Evolutionary conservation across 2,888 invertebrate species (phyloP).

Genomic region (Vanessa cardui): DNA sequence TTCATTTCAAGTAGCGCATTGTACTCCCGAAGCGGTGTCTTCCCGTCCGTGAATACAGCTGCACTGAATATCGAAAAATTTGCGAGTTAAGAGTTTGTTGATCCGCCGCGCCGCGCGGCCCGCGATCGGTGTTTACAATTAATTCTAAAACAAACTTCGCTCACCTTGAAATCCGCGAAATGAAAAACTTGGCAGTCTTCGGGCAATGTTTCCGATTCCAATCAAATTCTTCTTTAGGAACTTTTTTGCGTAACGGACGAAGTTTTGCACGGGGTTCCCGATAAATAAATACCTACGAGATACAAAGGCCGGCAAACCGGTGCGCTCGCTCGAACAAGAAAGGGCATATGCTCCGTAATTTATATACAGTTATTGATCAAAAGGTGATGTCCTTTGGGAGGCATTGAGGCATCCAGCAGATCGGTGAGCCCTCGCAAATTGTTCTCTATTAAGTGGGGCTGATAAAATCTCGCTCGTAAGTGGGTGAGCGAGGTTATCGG

Average conservation of each 20-base stretch:
- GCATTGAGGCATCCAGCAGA: slow-evolving; percentile 69
- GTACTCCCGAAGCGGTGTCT: slow-evolving; percentile 48
- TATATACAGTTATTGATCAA: slow-evolving; percentile 83
- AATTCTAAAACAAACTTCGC: slow-evolving; percentile 31
- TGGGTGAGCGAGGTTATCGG: slow-evolving; percentile 50
- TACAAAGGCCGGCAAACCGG: slow-evolving; percentile 69
- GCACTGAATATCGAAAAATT: slow-evolving; percentile 44
- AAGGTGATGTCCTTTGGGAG: slow-evolving; percentile 78
- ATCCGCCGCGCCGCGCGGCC: slow-evolving; percentile 14
- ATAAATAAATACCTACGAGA: slow-evolving; percentile 52
- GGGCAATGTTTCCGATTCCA: slow-evolving; percentile 20
- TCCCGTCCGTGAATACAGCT: slow-evolving; percentile 54
- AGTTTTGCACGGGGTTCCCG: slow-evolving; percentile 49
- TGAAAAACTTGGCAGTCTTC: slow-evolving; percentile 27
- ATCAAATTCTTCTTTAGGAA: slow-evolving; percentile 35
- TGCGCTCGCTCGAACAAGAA: slow-evolving; percentile 73
- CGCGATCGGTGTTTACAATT: slow-evolving; percentile 31
- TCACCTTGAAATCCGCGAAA: slow-evolving; percentile 32
- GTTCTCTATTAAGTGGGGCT: slow-evolving; percentile 70
- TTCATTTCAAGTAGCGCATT: slow-evolving; percentile 69
- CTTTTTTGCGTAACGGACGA: slow-evolving; percentile 44
- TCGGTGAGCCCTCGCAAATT: slow-evolving; percentile 68
- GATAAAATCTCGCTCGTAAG: slow-evolving; percentile 73
- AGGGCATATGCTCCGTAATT: slow-evolving; percentile 81
- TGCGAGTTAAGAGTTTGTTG: slow-evolving; percentile 31